Conservation (phyloP, 2,113 vertebrate species). For the Nycticebus coucang region DNA sequence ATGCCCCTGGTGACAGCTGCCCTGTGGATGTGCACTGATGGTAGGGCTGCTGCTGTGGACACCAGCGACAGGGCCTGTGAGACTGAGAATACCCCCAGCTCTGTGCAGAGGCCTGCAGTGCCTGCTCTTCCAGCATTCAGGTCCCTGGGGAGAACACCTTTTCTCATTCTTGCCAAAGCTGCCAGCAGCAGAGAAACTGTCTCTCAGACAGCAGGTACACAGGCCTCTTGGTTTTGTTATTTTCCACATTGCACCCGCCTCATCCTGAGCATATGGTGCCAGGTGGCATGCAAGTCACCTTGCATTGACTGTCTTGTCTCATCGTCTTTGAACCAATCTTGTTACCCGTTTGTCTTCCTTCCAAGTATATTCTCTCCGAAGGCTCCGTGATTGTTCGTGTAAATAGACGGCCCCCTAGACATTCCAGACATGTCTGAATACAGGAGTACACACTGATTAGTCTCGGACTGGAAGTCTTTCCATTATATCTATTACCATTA, state of each 20-base stretch:
- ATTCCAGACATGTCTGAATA: slow-evolving; percentile 55
- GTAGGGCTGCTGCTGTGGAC: not conserved
- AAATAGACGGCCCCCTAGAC: not conserved
- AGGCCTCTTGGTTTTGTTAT: no score
- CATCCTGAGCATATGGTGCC: not conserved
- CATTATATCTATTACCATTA: slow-evolving; percentile 52
- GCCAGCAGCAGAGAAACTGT: not conserved
- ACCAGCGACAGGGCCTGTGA: no score
- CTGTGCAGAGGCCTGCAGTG: not conserved
- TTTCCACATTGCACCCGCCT: not conserved
- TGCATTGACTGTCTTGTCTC: not conserved
- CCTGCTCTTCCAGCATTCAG: not conserved
- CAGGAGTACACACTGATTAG: not conserved
- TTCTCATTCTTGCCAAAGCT: not conserved
- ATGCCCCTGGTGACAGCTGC: not conserved
- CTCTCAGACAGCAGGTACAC: not conserved
- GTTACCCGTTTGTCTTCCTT: not conserved
- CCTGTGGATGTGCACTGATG: not conserved
- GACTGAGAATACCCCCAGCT: not conserved
- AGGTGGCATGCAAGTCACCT: not conserved
- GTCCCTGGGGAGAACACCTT: not conserved
- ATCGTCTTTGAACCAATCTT: slow-evolving; percentile 3
- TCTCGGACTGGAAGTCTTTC: slow-evolving; percentile 24
- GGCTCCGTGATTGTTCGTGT: not conserved
- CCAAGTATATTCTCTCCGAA: not conserved